Evolutionary conservation across 2,113 vertebrate species (phyloP).

Genomic region (Lophotis ruficrista): DNA sequence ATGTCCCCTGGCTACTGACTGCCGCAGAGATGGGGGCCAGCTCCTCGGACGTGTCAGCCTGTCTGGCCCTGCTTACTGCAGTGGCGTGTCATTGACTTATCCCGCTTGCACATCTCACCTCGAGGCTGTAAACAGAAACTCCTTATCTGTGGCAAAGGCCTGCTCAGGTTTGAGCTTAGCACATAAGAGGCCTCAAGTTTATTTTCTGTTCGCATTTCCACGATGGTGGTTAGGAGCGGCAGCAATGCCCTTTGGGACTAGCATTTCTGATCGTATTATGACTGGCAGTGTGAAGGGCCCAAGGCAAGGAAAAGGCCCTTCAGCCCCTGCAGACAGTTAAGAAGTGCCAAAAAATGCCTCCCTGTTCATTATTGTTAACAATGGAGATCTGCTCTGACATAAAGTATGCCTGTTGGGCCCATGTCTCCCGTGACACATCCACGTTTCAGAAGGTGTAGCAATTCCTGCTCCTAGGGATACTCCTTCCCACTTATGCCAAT

Average conservation of each 20-base stretch:
- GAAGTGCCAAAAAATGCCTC: not conserved
- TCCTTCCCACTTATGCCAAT: not conserved
- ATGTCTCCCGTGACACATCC: not conserved
- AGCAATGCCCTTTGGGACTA: not conserved
- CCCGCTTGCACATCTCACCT: not conserved
- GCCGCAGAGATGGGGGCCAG: rapidly evolving
- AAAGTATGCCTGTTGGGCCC: not conserved
- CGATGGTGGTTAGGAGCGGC: not conserved
- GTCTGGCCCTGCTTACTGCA: not conserved
- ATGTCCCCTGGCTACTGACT: not conserved
- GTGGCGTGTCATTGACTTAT: not conserved
- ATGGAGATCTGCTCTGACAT: not conserved
- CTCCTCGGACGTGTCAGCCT: not conserved
- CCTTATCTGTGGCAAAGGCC: not conserved
- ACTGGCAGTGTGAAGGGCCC: not conserved
- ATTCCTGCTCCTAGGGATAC: not conserved
- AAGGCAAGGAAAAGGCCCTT: constrained; percentile 10
- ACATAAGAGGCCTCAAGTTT: not conserved
- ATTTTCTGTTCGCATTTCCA: not conserved
- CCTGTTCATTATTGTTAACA: not conserved
- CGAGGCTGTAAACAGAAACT: not conserved
- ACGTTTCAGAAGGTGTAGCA: not conserved
- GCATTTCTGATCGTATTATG: not conserved
- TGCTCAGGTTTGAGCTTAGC: not conserved
- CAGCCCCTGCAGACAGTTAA: not conserved